Evolutionary conservation across 2,888 invertebrate species (phyloP).

Genomic region (Eretmocerus hayati): DNA sequence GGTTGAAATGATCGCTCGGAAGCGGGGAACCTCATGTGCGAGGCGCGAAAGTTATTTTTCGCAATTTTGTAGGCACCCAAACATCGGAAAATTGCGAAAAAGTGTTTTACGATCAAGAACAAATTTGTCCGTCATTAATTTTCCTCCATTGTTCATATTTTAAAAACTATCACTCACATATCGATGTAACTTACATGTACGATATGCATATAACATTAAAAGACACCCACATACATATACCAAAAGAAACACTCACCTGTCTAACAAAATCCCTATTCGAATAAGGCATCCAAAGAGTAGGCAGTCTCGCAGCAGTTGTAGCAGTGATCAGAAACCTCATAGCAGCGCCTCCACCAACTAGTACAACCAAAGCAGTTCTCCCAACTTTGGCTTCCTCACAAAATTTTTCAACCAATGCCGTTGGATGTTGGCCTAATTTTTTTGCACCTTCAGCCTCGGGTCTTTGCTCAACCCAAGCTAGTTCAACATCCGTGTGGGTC

Average conservation of each 20-base stretch:
- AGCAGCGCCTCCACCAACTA: slow-evolving; percentile 42
- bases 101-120: too few relatives aligned
- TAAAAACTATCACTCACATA: too few relatives aligned
- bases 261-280: slow-evolving; percentile 41
- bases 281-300: slow-evolving; percentile 42
- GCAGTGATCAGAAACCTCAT: slow-evolving; percentile 43
- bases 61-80: too few relatives aligned
- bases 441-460: slow-evolving; percentile 26
- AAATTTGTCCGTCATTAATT: too few relatives aligned
- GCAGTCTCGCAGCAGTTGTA: slow-evolving; percentile 39
- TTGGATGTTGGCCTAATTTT: slow-evolving; percentile 11
- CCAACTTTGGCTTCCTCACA: slow-evolving; percentile 40
- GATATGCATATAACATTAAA: too few relatives aligned
- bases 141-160: too few relatives aligned
- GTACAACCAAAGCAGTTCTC: slow-evolving; percentile 36
- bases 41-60: too few relatives aligned
- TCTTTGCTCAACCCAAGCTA: slow-evolving; percentile 39
- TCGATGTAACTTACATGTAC: too few relatives aligned
- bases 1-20: too few relatives aligned
- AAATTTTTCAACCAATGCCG: slow-evolving; percentile 36
- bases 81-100: too few relatives aligned
- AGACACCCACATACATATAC: too few relatives aligned
- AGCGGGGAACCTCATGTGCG: too few relatives aligned
- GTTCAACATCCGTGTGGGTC: slow-evolving; percentile 38
- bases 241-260: slow-evolving; percentile 30